Conservation (phyloP, 1,140 invertebrate species). For the Nasonia vitripennis region DNA sequence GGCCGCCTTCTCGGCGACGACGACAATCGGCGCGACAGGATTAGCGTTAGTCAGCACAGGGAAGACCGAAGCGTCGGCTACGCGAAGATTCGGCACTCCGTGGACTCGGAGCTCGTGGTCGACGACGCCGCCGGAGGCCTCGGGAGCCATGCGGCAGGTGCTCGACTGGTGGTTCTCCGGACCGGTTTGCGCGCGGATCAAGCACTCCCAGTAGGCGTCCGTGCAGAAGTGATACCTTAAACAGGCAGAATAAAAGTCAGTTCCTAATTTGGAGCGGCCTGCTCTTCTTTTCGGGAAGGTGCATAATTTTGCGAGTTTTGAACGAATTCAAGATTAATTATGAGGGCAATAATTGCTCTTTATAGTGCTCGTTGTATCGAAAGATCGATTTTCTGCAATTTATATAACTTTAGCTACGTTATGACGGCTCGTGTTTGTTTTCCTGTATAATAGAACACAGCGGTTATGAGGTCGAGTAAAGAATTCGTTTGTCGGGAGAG, state of each 20-base stretch:
- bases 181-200: slow-evolving; percentile 68
- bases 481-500: too few species aligned
- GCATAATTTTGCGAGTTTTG: too few species aligned
- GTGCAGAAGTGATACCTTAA: slow-evolving; percentile 68
- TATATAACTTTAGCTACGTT: neutral
- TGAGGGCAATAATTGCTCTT: neutral
- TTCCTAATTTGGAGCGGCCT: neutral
- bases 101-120: slow-evolving; percentile 74
- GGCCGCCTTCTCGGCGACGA: slow-evolving; percentile 77
- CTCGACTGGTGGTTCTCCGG: slow-evolving; percentile 75
- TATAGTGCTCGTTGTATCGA: neutral
- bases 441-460: too few species aligned
- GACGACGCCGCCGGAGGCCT: slow-evolving; percentile 73
- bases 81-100: slow-evolving; percentile 71
- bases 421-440: neutral
- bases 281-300: neutral
- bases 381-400: neutral
- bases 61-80: slow-evolving; percentile 78
- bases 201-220: slow-evolving; percentile 76
- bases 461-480: too few species aligned
- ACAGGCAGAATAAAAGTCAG: slow-evolving; percentile 7
- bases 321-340: too few species aligned
- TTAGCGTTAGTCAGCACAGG: slow-evolving; percentile 76
- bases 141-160: slow-evolving; percentile 76
- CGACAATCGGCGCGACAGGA: slow-evolving; percentile 74